Conservation (phyloP, 2,113 vertebrate genomes). For the Prionailurus bengalensis region DNA sequence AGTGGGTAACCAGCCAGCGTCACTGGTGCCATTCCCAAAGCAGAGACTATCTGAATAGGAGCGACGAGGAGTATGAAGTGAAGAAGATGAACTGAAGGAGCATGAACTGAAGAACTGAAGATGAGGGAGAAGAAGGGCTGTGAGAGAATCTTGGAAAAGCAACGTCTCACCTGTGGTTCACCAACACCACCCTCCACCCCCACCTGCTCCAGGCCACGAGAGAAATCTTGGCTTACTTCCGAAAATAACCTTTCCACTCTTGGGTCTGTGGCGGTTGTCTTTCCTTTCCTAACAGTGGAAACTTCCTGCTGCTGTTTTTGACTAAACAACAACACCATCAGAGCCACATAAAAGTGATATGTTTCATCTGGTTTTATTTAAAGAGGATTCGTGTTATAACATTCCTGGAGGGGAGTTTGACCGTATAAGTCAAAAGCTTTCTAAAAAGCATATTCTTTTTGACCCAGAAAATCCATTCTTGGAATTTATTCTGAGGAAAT, state of each 20-base stretch:
- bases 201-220: neutral
- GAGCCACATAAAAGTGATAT: neutral
- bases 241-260: neutral
- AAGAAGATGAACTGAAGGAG: neutral
- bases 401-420: conserved; percentile 3
- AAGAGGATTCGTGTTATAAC: neutral
- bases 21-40: neutral
- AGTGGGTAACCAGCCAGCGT: neutral
- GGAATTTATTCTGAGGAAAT: conserved; percentile 60
- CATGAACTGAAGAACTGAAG: neutral
- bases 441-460: conserved; percentile 38
- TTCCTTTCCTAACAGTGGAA: neutral
- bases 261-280: neutral
- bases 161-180: neutral
- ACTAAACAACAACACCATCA: conserved; percentile 24
- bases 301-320: neutral
- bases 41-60: neutral
- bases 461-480: conserved; percentile 55
- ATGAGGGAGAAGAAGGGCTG: fast-evolving
- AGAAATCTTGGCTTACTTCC: neutral
- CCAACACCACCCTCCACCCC: neutral
- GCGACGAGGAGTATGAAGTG: neutral
- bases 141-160: neutral
- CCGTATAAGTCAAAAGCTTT: conserved; percentile 13
- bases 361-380: conserved; percentile 48